Conservation (phyloP, 35 echinoderm and acorn worm species). For the Anneissia japonica region DNA sequence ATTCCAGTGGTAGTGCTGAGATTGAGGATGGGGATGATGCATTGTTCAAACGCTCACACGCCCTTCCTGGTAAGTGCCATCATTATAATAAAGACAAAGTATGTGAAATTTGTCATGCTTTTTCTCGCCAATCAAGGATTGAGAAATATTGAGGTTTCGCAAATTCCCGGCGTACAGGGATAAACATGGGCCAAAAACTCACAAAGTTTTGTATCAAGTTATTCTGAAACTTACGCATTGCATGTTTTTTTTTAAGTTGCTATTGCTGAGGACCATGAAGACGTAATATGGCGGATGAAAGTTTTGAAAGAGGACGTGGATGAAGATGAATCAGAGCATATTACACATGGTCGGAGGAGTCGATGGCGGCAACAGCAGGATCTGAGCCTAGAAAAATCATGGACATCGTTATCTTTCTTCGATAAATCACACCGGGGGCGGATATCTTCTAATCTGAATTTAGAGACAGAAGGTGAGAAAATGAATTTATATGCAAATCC, state of each 20-base stretch:
- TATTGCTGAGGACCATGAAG: conserved; percentile 76
- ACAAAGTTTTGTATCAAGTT: no score
- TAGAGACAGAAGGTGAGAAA: conserved; percentile 61
- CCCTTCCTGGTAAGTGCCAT: no score
- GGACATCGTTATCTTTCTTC: conserved; percentile 78
- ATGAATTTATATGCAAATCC: not conserved
- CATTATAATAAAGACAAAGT: no score
- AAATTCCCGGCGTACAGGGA: not conserved
- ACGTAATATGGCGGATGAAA: conserved; percentile 52
- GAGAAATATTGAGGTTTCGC: no score
- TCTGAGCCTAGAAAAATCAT: conserved; percentile 74
- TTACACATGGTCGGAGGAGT: conserved; percentile 4
- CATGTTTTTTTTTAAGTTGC: not conserved
- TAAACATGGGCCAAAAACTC: no score
- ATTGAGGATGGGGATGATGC: no score
- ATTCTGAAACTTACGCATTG: no score
- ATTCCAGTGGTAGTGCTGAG: no score
- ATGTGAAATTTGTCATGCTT: no score
- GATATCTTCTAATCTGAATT: conserved; percentile 67
- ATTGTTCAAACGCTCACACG: no score
- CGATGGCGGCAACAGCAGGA: conserved; percentile 55
- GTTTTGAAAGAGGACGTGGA: conserved; percentile 13
- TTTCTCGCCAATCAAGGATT: no score
- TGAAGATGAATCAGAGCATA: conserved; percentile 21
- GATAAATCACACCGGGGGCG: conserved; percentile 83